These are phyloP conservation scores for Pelvicachromis taeniatus DNA, from an alignment of 2,113 vertebrate genomes.

Conservation along the genomic window DNA sequence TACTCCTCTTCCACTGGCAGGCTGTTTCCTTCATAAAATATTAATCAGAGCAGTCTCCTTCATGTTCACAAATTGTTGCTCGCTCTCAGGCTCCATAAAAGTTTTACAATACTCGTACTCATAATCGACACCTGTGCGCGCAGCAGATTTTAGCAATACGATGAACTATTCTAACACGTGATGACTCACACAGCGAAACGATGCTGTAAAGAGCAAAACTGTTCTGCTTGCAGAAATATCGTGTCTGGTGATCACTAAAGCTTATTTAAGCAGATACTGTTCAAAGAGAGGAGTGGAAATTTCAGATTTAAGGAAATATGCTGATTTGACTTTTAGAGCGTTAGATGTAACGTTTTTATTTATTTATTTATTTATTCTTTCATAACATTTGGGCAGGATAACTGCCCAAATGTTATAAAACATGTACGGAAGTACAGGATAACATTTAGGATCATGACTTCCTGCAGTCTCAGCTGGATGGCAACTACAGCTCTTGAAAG, in stretches of 20 bases:
- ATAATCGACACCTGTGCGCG: neutral
- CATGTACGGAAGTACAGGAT: too few relatives aligned
- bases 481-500: neutral
- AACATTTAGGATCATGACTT: neutral
- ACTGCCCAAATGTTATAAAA: too few relatives aligned
- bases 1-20: neutral
- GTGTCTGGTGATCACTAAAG: neutral
- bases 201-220: neutral
- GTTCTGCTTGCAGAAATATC: neutral
- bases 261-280: neutral
- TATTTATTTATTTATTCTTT: neutral
- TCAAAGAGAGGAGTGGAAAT: neutral
- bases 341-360: neutral
- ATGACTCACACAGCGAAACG: neutral
- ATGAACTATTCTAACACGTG: neutral
- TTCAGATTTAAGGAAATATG: neutral
- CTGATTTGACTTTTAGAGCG: neutral
- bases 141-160: neutral
- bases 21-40: neutral
- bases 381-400: too few relatives aligned
- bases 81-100: neutral
- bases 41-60: neutral
- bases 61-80: neutral
- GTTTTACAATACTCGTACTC: neutral
- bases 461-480: neutral